Conservation (phyloP, 2,797 vertebrate genomes). For the Helostoma temminkii region DNA sequence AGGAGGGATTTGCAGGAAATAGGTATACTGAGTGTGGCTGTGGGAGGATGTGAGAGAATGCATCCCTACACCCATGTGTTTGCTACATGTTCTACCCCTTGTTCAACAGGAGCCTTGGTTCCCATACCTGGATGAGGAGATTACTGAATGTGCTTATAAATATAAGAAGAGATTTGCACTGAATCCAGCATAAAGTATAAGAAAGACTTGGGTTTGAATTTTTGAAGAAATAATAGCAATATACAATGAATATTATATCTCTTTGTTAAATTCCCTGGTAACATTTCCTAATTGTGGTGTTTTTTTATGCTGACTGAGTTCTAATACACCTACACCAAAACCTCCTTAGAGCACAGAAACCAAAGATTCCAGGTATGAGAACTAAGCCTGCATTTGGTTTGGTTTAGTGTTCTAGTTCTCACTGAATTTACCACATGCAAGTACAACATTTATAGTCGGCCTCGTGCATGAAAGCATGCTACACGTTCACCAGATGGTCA, state of each 20-base stretch:
- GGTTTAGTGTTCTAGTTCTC: slow-evolving; percentile 66
- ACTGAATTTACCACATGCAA: slow-evolving; percentile 80
- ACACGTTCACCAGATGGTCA: slow-evolving; percentile 78
- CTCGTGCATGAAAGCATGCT: slow-evolving; percentile 80
- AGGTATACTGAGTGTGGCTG: slow-evolving; percentile 42
- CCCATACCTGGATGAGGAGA: slow-evolving; percentile 35
- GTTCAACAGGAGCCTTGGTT: slow-evolving; percentile 50
- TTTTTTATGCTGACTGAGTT: slow-evolving; percentile 6
- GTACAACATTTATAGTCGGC: slow-evolving; percentile 70
- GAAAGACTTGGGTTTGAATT: too few relatives aligned
- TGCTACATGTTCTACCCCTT: slow-evolving; percentile 76
- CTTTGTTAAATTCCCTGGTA: not conserved
- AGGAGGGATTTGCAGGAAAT: slow-evolving; percentile 45
- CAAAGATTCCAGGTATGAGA: slow-evolving; percentile 40
- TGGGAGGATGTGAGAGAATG: slow-evolving; percentile 34
- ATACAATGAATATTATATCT: not conserved
- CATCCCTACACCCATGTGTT: slow-evolving; percentile 36
- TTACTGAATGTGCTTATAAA: not conserved
- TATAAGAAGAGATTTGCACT: not conserved
- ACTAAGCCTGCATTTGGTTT: slow-evolving; percentile 43
- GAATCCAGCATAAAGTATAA: slow-evolving; percentile 1
- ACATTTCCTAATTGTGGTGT: not conserved
- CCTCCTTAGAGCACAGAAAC: slow-evolving; percentile 11
- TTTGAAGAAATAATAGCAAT: too few relatives aligned
- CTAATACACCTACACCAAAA: slow-evolving; percentile 17